Evolutionary conservation across 2,888 invertebrate genomes (phyloP).

Genomic region (Latrodectus elegans): DNA sequence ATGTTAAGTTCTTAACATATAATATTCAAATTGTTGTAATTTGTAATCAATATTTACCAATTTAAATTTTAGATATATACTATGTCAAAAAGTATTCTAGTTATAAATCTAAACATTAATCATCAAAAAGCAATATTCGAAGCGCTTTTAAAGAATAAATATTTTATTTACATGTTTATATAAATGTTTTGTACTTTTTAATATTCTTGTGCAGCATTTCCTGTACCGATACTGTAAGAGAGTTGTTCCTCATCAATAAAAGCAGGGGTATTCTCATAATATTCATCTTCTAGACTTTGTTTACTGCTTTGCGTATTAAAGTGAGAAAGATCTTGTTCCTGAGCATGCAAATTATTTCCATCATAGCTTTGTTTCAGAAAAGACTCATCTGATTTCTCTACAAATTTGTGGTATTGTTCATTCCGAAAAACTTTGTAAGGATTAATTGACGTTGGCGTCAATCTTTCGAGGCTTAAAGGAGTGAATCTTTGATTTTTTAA

Average conservation of each 20-base stretch:
- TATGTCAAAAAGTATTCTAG: too few relatives aligned
- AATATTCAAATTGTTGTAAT: too few relatives aligned
- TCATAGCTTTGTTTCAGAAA: background rate
- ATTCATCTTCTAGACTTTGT: conserved; percentile 40
- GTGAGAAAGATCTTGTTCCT: background rate
- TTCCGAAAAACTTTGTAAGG: background rate
- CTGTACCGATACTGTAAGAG: conserved; percentile 69
- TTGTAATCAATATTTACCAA: too few relatives aligned
- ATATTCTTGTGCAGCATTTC: background rate
- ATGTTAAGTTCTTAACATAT: too few relatives aligned
- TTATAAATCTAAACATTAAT: too few relatives aligned
- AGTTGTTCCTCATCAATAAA: conserved; percentile 68
- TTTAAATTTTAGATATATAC: too few relatives aligned
- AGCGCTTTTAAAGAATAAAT: too few relatives aligned
- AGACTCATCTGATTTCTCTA: background rate
- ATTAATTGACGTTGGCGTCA: too few relatives aligned
- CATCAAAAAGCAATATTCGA: too few relatives aligned
- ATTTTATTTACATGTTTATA: too few relatives aligned
- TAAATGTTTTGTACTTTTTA: background rate
- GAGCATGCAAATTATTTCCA: background rate
- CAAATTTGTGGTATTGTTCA: background rate
- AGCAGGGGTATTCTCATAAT: conserved; percentile 62
- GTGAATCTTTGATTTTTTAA: too few relatives aligned
- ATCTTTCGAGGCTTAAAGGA: too few relatives aligned
- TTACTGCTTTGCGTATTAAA: background rate